These are phyloP conservation scores for Pseudorhombus dupliciocellatus DNA, from an alignment of 2,113 vertebrate species.

Conservation along the genomic window DNA sequence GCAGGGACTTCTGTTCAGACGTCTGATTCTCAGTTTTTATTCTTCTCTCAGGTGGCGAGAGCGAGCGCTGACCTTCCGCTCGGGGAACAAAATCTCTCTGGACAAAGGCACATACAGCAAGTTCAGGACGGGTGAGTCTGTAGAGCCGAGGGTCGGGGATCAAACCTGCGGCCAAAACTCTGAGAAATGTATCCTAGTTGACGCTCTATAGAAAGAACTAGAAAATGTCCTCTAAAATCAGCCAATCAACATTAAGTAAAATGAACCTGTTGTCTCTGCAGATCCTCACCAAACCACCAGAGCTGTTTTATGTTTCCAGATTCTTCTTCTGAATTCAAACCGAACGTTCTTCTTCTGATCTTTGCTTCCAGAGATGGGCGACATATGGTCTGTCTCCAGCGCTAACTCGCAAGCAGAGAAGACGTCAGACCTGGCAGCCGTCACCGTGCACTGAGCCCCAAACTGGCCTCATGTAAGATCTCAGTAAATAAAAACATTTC, in stretches of 20 bases:
- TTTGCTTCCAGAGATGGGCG: conserved; percentile 70
- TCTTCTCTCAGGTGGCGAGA: conserved; percentile 82
- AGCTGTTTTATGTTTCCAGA: not conserved
- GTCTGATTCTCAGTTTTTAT: not conserved
- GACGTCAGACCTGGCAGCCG: conserved; percentile 50
- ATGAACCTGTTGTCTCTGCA: too few species aligned
- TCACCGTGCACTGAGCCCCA: conserved; percentile 23
- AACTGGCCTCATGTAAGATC: conserved; percentile 10
- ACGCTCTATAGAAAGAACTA: too few species aligned
- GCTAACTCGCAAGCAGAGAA: conserved; percentile 60
- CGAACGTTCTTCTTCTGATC: not conserved
- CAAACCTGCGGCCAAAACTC: too few species aligned
- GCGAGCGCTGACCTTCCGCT: conserved; percentile 68
- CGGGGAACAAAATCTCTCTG: not conserved
- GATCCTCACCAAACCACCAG: not conserved
- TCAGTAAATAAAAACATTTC: not conserved
- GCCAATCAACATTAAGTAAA: too few species aligned
- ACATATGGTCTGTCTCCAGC: conserved; percentile 80
- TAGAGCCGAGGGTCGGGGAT: too few species aligned
- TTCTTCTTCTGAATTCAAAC: too few species aligned
- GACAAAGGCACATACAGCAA: conserved; percentile 82
- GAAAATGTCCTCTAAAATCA: too few species aligned
- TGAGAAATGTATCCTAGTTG: too few species aligned
- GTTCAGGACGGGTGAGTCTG: conserved; percentile 81
- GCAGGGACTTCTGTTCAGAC: too few species aligned